Conservation (phyloP, 2,797 vertebrate species). For the Betta splendens region DNA sequence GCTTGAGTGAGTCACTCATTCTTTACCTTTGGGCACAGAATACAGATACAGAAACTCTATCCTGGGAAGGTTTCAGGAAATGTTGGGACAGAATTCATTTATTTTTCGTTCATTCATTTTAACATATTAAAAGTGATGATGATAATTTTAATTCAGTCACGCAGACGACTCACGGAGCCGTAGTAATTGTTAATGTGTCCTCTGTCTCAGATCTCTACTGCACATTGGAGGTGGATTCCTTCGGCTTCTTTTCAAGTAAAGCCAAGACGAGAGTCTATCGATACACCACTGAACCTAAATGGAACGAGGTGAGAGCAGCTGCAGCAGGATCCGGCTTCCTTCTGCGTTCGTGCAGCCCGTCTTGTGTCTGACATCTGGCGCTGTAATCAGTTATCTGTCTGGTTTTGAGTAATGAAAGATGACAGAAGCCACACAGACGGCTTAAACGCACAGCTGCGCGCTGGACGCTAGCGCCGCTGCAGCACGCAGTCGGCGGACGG, state of each 20-base stretch:
- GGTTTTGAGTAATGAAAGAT: slow-evolving; percentile 16
- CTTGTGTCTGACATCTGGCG: slow-evolving; percentile 46
- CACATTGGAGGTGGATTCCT: slow-evolving; percentile 97
- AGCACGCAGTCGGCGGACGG: slow-evolving; percentile 38
- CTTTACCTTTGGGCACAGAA: slow-evolving; percentile 30
- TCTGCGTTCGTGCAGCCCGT: no score
- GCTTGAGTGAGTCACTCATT: slow-evolving; percentile 88
- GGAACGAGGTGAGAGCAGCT: slow-evolving; percentile 96
- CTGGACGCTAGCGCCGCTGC: slow-evolving; percentile 17
- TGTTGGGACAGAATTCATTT: no score
- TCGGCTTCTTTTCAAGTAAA: slow-evolving; percentile 97
- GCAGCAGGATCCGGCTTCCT: no score
- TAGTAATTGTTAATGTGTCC: background rate
- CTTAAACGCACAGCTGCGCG: slow-evolving; percentile 36
- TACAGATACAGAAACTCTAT: slow-evolving; percentile 13
- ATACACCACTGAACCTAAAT: slow-evolving; percentile 96
- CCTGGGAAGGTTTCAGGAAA: background rate
- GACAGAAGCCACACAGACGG: background rate
- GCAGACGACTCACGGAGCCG: background rate
- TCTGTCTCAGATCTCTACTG: slow-evolving; percentile 91
- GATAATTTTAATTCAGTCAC: background rate
- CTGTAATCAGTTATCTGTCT: slow-evolving; percentile 31
- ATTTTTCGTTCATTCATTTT: no score
- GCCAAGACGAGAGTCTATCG: slow-evolving; percentile 97
- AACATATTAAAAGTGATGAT: background rate